Conservation (phyloP, 1,140 invertebrate species). For the Drosophila tropicalis region DNA sequence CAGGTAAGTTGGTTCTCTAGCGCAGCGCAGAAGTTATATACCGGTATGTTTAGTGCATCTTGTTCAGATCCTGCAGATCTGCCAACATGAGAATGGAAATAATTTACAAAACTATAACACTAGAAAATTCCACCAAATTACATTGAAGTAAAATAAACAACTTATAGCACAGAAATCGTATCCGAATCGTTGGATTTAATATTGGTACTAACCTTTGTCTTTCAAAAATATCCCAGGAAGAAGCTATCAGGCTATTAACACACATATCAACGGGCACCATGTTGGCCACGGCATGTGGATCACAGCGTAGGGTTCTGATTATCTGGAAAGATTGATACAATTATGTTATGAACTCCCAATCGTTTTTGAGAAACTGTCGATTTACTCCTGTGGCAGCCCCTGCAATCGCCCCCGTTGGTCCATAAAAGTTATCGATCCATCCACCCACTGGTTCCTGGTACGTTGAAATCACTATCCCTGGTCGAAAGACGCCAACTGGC, state of each 20-base stretch:
- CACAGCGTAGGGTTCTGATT: slow-evolving; percentile 88
- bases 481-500: slow-evolving; percentile 85
- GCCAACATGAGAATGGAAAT: too few relatives aligned
- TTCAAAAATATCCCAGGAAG: slow-evolving; percentile 87
- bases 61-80: too few relatives aligned
- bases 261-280: slow-evolving; percentile 94
- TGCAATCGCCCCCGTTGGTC: slow-evolving; percentile 87
- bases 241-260: slow-evolving; percentile 91
- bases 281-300: slow-evolving; percentile 87
- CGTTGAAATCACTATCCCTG: slow-evolving; percentile 87
- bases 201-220: slow-evolving; percentile 37
- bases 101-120: too few relatives aligned
- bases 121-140: too few relatives aligned
- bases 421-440: slow-evolving; percentile 96
- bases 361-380: not conserved
- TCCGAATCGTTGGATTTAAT: too few relatives aligned
- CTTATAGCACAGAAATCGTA: too few relatives aligned
- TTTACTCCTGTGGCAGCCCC: slow-evolving; percentile 88
- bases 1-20: slow-evolving; percentile 87
- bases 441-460: slow-evolving; percentile 88
- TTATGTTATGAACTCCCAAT: not conserved
- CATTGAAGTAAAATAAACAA: too few relatives aligned
- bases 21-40: slow-evolving; percentile 89
- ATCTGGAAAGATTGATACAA: not conserved
- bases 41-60: slow-evolving; percentile 82